Base-by-base conservation (phyloP, 2,113 vertebrate species). In the Oncorhynchus keta region DNA sequence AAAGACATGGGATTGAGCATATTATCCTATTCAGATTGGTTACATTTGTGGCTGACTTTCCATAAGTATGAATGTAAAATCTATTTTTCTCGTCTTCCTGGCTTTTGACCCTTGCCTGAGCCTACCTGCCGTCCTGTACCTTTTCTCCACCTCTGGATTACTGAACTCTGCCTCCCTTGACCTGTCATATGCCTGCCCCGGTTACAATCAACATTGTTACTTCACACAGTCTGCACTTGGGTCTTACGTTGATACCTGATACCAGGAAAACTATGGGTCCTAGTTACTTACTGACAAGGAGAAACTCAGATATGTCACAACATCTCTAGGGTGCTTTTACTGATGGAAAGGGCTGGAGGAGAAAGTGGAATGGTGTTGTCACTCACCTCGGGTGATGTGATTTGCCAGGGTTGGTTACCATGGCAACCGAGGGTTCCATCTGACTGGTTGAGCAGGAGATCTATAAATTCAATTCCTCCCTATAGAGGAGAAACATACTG, bases 401-500 rank as follows among this genome's bases (percentile, higher is more conserved):
- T 81, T 9, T 71, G 81, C 94, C 95, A 96, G 0, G 75, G 70
- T 28, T 4, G 76, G 84, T 86, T 83, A 76, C 77, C 78, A 0
- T 82, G 68, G 0, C 79, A 82, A 1, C 87, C 76, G 30, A 92
- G 83, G 76, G 94, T 86, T 75, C 26, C 26, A 2, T 95, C 92
- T 73, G 94, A 89, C 5, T 74, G 87, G 70, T 94, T 94, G 1
- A 97, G 94, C 1, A 97, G 92, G 1, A 96, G 93, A 65, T 97
- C 95, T 74, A 95, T 88, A 24, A 97, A 88, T 22, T 97, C 95
- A 59, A 95, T 84, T 76, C 92, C 92, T 59, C 65, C 79, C 76
- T 73, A 91, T 79, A 76, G 74, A 0, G 0, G 30, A 8, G 55
- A 30, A 57, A 32, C 45, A n/a, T 11, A 67, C 20, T 77, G 68